These are phyloP conservation scores for Hippocampus abdominalis DNA, from an alignment of 2,113 vertebrate species.

Conservation along the genomic window DNA sequence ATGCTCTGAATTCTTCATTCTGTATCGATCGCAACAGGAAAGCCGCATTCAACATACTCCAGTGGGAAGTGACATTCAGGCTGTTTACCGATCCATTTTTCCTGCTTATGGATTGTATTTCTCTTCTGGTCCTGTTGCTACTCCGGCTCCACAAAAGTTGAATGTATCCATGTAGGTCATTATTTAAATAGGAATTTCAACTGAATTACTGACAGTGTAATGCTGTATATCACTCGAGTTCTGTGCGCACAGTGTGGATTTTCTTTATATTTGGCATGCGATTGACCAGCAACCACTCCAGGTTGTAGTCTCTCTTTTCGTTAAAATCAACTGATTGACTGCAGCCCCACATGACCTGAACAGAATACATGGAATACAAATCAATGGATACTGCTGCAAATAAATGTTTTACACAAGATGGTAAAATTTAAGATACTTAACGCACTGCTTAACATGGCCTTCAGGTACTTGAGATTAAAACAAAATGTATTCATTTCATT, in stretches of 20 bases:
- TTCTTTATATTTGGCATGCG: background rate
- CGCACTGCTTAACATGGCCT: background rate
- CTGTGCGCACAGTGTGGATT: no score
- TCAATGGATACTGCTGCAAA: background rate
- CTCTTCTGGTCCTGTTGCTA: background rate
- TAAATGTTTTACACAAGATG: background rate
- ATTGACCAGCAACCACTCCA: background rate
- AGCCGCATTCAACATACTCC: constrained; percentile 8
- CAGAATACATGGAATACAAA: background rate
- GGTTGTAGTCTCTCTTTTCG: background rate
- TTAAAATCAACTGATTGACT: background rate
- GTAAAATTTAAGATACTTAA: background rate
- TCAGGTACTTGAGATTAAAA: background rate
- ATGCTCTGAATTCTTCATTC: constrained; percentile 16
- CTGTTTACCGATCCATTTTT: constrained; percentile 30
- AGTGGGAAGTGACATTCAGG: constrained; percentile 33
- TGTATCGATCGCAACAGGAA: constrained; percentile 22
- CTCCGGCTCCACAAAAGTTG: background rate
- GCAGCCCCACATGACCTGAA: background rate
- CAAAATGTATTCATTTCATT: background rate
- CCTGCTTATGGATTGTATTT: constrained; percentile 31
- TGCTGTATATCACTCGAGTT: background rate
- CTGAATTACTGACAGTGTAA: background rate
- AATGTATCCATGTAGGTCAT: background rate
- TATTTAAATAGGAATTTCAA: background rate